Base-by-base conservation (phyloP, 2,888 invertebrate genomes). In the Heliconius erato region DNA sequence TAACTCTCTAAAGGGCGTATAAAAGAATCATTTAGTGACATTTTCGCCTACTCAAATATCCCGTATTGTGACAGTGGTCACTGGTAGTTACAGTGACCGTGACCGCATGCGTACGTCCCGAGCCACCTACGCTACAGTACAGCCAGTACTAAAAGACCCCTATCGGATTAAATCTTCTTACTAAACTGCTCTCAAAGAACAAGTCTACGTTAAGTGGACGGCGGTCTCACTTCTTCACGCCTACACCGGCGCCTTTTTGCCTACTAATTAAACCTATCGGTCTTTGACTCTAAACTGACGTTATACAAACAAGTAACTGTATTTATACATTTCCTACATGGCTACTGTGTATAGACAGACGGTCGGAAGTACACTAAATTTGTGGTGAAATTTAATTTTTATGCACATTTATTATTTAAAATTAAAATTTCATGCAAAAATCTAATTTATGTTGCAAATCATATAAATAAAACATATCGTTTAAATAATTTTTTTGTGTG, bases 261-360 rank as follows among this genome's bases (percentile, higher is more conserved):
- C 90, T 91, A 92, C 92, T 93, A 94, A 94, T 94, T 94, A 93
- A 93, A 93, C 86, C 87, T 92, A 92, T 94, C 93, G 95, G 94
- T 94, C 94, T 94, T 94, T 94, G 95, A 95, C 95, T 92, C 90
- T 86, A 82, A 85, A 84, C 85, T 87, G 86, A 88, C 86, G 86
- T 88, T 91, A 89, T 92, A 93, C 93, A 90, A 88, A 90, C 82
- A 82, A 85, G 82, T 85, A 85, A 84, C 80, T 83, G 83, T 82
- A 80, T 81, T 81, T 78, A 63, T 79, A 80, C 79, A 76, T 85
- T 84, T 85, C 80, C 77, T 78, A 83, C 83, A 79, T 76, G 54
- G 81, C 85, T 83, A 84, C 84, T 82, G 85, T 85, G 81, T 44
- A 82, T 80, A 80, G 71, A 78, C 76, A 80, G 71, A 78, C 76